Base-by-base conservation (phyloP, 2,797 vertebrate species). In the Pitangus sulphuratus region DNA sequence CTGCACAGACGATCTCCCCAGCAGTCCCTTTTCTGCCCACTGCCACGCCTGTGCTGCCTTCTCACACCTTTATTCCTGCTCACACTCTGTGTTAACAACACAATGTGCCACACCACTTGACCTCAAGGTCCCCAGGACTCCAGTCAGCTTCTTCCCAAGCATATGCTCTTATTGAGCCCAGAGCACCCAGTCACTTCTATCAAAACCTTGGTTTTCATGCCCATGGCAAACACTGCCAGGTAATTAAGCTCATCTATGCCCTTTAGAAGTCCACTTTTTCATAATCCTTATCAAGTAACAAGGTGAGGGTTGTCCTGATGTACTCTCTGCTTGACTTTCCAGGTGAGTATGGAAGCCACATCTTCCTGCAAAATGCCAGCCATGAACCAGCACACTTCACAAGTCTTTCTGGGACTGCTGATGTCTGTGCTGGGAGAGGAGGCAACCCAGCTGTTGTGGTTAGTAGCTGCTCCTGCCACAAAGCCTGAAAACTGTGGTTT, bases 11-110 rank as follows among this genome's bases (percentile, higher is more conserved):
- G 50, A 13, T 8, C 40, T 81, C 31, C 57, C 10, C 3, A 11
- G 26, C 21, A 47, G n/a, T 4, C 30, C 19, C 6, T 61, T 83
- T 30, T 37, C 31, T 71, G 31, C 17, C 14, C 10, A 5, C 28
- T 47, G 40, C 24, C 4, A 0, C n/a, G 45, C 6, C 8, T 48
- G 11, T 62, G 44, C 33, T 10, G 1, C n/a, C 18, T 48, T 45
- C 14, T 47, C 17, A 53, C 4, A 6, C 17, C 18, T 56, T 62
- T n/a, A n/a, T 64, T 51, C 8, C 5, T 2, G 0, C 12, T 47
- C n/a, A 37, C 48, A n/a, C 12, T 26, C 25, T 4, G 6, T 15
- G 21, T 4, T 53, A 15, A 26, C 18, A 47, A 44, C 16, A 25
- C 11, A 56, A 5, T 22, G 14, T 68, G 22, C 31, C 20, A 15